Evolutionary conservation across 2,888 invertebrate genomes (phyloP).

Genomic region (Lottia gigantea): DNA sequence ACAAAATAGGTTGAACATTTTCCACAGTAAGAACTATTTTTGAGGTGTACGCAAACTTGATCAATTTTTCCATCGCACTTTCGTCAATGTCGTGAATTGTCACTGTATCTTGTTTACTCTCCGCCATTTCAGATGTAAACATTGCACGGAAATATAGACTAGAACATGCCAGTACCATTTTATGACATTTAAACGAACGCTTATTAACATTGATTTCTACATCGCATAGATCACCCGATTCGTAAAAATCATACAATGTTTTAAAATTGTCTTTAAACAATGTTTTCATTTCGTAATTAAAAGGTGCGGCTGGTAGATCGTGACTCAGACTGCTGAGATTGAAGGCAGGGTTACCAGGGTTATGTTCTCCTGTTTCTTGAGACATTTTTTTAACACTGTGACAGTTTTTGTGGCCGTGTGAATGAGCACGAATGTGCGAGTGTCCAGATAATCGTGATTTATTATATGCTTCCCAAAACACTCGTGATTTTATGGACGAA

Average conservation of each 20-base stretch:
- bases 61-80: conserved; percentile 60
- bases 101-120: conserved; percentile 56
- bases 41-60: conserved; percentile 70
- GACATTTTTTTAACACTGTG: conserved; percentile 8
- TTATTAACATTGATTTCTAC: conserved; percentile 60
- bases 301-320: conserved; percentile 16
- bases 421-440: neutral
- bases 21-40: conserved; percentile 65
- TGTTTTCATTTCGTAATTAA: conserved; percentile 38
- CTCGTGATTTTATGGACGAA: neutral
- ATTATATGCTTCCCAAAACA: neutral
- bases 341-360: conserved; percentile 13
- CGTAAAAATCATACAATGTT: conserved; percentile 54
- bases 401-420: neutral
- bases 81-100: conserved; percentile 66
- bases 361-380: conserved; percentile 10
- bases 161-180: conserved; percentile 68
- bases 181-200: conserved; percentile 65
- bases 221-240: conserved; percentile 63
- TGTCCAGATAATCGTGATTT: neutral
- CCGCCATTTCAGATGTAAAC: conserved; percentile 69
- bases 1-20: conserved; percentile 69
- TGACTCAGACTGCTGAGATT: conserved; percentile 21
- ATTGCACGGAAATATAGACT: conserved; percentile 70
- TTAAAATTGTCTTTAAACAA: conserved; percentile 45